These are phyloP conservation scores for Clepsis dumicolana DNA, from an alignment of 2,888 invertebrate species.

Conservation along the genomic window DNA sequence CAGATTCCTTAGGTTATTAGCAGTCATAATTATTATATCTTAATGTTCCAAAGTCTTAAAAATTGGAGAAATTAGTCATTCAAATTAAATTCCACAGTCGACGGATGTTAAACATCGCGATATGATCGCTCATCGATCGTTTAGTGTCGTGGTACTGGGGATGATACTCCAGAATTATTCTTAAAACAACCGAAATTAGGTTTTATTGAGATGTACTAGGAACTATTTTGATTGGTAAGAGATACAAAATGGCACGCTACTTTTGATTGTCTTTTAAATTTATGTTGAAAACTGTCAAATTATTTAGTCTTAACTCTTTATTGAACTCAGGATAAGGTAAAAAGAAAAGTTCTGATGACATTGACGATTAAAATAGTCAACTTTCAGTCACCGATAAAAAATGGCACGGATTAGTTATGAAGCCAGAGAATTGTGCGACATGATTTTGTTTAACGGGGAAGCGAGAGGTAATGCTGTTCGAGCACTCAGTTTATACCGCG, in stretches of 20 bases:
- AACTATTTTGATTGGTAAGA: too few relatives aligned
- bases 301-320: too few relatives aligned
- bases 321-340: neutral
- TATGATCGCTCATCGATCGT: neutral
- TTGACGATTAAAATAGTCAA: neutral
- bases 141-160: neutral
- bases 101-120: neutral
- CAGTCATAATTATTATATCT: neutral
- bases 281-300: too few relatives aligned
- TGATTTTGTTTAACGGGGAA: constrained; percentile 1
- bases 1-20: neutral
- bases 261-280: too few relatives aligned
- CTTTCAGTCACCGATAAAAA: neutral
- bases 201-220: too few relatives aligned
- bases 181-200: neutral
- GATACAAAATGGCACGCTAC: too few relatives aligned
- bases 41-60: neutral
- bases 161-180: neutral
- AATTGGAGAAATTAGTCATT: neutral
- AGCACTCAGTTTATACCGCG: neutral
- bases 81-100: neutral
- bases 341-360: neutral
- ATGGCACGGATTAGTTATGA: neutral
- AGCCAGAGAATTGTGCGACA: neutral
- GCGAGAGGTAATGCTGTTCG: neutral